A percentile compares a stretch with the other conserved stretches of the same genome.
These are phyloP conservation scores for Eupithecia insigniata DNA, from an alignment of 2,888 invertebrate species.

Conservation along the genomic window DNA sequence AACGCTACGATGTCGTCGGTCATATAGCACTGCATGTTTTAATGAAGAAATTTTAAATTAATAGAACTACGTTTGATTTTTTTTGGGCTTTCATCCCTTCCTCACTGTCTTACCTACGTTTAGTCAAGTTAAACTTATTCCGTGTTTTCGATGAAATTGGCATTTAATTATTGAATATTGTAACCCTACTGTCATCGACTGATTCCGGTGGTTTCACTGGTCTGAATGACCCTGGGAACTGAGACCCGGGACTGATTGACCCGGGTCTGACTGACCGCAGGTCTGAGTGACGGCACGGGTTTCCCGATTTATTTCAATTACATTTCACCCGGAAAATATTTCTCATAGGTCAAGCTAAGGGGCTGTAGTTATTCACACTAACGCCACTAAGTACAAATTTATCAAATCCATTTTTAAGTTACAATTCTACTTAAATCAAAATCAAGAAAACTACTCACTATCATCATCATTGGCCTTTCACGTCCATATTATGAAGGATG, in stretches of 20 bases:
- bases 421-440: too few relatives aligned
- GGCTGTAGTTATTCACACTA: background rate
- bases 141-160: background rate
- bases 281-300: constrained; percentile 27
- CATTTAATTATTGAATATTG: background rate
- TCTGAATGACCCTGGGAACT: background rate
- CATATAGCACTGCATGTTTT: too few relatives aligned
- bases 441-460: too few relatives aligned
- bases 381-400: background rate
- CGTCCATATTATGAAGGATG: too few relatives aligned
- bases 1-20: too few relatives aligned
- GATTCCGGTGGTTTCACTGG: background rate
- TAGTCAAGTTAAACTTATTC: background rate
- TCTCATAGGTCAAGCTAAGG: constrained; percentile 6
- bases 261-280: constrained; percentile 32
- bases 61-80: too few relatives aligned
- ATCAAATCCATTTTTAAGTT: too few relatives aligned
- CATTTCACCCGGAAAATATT: constrained; percentile 46
- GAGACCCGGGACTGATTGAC: background rate
- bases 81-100: background rate
- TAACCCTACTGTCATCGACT: background rate
- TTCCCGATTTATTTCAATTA: constrained; percentile 65
- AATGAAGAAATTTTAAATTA: too few relatives aligned
- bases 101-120: background rate
- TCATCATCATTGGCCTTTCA: too few relatives aligned